phyloP scores from a whole-genome alignment of 2,888 invertebrate genomes.

The Malacosoma neustria region DNA sequence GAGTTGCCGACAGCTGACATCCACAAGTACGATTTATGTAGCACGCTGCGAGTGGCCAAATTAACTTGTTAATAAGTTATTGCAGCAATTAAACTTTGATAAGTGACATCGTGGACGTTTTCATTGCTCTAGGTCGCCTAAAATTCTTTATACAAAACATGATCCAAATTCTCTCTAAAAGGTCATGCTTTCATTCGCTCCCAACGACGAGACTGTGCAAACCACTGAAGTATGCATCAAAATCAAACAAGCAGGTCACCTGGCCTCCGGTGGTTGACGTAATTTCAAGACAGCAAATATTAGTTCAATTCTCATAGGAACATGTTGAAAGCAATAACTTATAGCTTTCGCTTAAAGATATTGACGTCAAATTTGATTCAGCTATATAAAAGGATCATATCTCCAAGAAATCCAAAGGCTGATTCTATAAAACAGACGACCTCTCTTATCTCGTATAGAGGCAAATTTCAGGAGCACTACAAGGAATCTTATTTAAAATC shows the following conservation, averaged over 20 bases:
- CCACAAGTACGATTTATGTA: slow-evolving; percentile 67
- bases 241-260: slow-evolving; percentile 61
- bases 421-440: slow-evolving; percentile 62
- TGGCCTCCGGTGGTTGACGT: slow-evolving; percentile 44
- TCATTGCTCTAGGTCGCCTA: not conserved
- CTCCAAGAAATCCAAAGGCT: slow-evolving; percentile 41
- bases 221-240: slow-evolving; percentile 67
- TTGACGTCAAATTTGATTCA: slow-evolving; percentile 37
- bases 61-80: slow-evolving; percentile 66
- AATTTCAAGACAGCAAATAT: slow-evolving; percentile 67
- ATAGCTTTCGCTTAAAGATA: slow-evolving; percentile 34
- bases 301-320: slow-evolving; percentile 55
- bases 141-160: not conserved
- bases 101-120: slow-evolving; percentile 28
- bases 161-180: slow-evolving; percentile 12
- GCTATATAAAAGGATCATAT: slow-evolving; percentile 56
- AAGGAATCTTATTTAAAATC: slow-evolving; percentile 73
- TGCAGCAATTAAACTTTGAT: slow-evolving; percentile 63
- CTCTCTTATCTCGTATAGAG: slow-evolving; percentile 67
- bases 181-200: slow-evolving; percentile 29
- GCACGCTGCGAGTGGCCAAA: slow-evolving; percentile 49
- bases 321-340: slow-evolving; percentile 35
- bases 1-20: slow-evolving; percentile 70
- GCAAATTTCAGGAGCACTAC: slow-evolving; percentile 63
- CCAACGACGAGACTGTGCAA: slow-evolving; percentile 29